Evolutionary conservation across 2,888 invertebrate species (phyloP).

Genomic region (Lithophane leautieri): DNA sequence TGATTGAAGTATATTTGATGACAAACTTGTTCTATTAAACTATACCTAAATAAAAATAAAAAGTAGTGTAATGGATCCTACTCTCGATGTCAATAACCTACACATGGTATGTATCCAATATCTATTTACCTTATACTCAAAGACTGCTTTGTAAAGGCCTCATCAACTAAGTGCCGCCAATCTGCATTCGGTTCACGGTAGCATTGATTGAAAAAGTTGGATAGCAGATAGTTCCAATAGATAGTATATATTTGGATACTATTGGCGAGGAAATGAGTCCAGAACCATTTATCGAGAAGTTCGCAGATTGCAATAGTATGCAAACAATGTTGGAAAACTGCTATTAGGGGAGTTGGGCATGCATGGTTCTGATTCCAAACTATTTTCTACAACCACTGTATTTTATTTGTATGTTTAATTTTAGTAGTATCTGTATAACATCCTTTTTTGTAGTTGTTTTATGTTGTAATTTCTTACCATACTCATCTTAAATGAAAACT

Average conservation of each 20-base stretch:
- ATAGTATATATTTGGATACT: slow-evolving; percentile 23
- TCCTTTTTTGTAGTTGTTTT: not conserved
- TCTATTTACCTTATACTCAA: not conserved
- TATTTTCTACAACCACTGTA: not conserved
- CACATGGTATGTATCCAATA: not conserved
- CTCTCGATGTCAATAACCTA: not conserved
- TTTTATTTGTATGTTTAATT: slow-evolving; percentile 1
- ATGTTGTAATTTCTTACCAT: not conserved
- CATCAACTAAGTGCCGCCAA: not conserved
- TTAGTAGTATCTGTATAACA: not conserved
- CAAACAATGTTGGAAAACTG: slow-evolving; percentile 23
- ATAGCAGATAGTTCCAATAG: slow-evolving; percentile 10
- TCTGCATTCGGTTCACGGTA: not conserved
- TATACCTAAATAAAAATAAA: not conserved
- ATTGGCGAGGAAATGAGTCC: slow-evolving; percentile 18
- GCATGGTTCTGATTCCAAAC: not conserved
- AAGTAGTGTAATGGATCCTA: not conserved
- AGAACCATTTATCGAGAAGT: slow-evolving; percentile 31
- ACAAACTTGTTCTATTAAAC: not conserved
- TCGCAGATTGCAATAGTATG: slow-evolving; percentile 40
- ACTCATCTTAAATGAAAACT: not conserved
- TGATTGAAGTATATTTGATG: not conserved
- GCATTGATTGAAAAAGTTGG: slow-evolving; percentile 41
- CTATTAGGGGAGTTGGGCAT: slow-evolving; percentile 11
- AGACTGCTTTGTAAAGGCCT: not conserved